Conservation (phyloP, 2,888 invertebrate genomes). For the Heliconius sara region DNA sequence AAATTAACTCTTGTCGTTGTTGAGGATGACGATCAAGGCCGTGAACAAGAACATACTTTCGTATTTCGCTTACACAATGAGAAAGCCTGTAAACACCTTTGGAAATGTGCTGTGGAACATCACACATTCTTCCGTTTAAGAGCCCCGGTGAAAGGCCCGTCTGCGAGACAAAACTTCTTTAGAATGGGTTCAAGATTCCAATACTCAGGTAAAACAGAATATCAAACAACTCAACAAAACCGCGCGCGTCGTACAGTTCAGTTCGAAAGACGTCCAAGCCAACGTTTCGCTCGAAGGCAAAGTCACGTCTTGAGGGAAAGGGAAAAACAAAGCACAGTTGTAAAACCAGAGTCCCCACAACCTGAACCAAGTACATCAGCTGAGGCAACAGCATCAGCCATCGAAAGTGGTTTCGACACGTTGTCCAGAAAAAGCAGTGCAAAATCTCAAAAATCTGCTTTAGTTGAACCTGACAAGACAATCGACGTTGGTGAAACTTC, state of each 20-base stretch:
- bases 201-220: constrained; percentile 97
- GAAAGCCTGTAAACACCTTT: constrained; percentile 99
- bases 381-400: constrained; percentile 54
- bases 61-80: constrained; percentile 98
- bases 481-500: constrained; percentile 68
- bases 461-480: constrained; percentile 65
- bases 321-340: constrained; percentile 83
- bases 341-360: constrained; percentile 65
- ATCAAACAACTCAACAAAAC: constrained; percentile 96
- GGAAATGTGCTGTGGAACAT: constrained; percentile 99
- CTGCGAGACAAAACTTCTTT: constrained; percentile 97
- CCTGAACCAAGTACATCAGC: constrained; percentile 68
- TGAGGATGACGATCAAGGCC: constrained; percentile 98
- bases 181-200: constrained; percentile 99
- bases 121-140: constrained; percentile 99
- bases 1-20: constrained; percentile 98
- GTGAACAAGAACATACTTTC: constrained; percentile 99
- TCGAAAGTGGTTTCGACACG: constrained; percentile 62
- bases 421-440: constrained; percentile 83
- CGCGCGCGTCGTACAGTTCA: constrained; percentile 96
- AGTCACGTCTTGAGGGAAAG: constrained; percentile 93
- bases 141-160: constrained; percentile 94
- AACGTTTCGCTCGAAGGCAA: constrained; percentile 96
- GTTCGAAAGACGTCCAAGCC: constrained; percentile 98
- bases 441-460: constrained; percentile 82